Conservation (phyloP, 2,888 invertebrate genomes). For the Lasius platythorax region DNA sequence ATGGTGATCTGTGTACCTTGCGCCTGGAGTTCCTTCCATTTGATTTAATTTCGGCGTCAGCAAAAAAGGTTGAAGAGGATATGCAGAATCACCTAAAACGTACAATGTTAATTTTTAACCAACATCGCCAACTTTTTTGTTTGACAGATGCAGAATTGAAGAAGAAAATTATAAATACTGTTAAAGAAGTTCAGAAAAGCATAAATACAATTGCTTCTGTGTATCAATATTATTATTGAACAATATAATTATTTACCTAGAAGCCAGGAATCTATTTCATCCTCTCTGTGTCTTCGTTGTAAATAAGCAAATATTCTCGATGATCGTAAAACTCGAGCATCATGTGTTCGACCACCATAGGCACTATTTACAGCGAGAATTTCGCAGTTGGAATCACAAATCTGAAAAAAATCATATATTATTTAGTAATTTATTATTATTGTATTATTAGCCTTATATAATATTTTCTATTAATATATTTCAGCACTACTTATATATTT, state of each 20-base stretch:
- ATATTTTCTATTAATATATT: too few relatives aligned
- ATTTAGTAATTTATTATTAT: too few relatives aligned
- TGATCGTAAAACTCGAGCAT: neutral
- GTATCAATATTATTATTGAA: too few relatives aligned
- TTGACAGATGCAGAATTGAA: too few relatives aligned
- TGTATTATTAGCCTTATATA: too few relatives aligned
- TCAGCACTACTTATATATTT: too few relatives aligned
- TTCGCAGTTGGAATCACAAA: too few relatives aligned
- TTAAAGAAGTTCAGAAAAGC: neutral
- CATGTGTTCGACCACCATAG: neutral
- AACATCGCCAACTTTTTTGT: neutral
- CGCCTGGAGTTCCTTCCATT: neutral
- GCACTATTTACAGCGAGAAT: too few relatives aligned
- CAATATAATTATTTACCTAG: conserved; percentile 6
- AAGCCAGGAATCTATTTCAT: conserved; percentile 7
- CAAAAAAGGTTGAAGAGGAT: conserved; percentile 3
- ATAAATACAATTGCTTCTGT: too few relatives aligned
- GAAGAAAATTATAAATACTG: neutral
- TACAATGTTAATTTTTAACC: neutral
- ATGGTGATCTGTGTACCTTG: neutral
- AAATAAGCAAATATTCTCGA: conserved; percentile 11
- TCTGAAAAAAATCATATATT: too few relatives aligned
- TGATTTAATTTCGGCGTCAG: neutral
- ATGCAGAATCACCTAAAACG: neutral
- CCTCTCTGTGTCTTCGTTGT: neutral